Conservation (phyloP, 2,113 vertebrate genomes). For the Grus americana region DNA sequence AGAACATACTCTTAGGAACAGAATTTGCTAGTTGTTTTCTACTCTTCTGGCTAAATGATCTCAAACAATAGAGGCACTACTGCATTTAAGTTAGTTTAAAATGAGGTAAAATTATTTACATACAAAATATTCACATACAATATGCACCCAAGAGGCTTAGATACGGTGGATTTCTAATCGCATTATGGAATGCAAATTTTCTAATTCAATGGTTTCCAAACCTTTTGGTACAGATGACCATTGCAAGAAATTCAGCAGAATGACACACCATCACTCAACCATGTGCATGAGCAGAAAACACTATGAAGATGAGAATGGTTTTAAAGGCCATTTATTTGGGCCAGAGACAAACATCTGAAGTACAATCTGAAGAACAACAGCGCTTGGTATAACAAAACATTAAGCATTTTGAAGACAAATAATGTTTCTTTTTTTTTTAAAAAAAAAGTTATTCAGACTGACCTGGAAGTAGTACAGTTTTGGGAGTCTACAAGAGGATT, state of each 20-base stretch:
- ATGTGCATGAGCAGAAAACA: neutral
- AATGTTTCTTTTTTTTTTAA: fast-evolving
- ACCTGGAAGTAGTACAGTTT: neutral
- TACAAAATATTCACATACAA: neutral
- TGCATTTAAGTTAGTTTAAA: neutral
- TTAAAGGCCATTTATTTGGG: neutral
- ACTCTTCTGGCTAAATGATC: neutral
- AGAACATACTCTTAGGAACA: neutral
- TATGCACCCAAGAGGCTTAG: neutral
- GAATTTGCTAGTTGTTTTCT: neutral
- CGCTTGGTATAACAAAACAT: neutral
- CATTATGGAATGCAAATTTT: neutral
- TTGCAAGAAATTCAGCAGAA: neutral
- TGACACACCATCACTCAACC: neutral
- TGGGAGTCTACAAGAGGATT: neutral
- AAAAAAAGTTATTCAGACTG: neutral
- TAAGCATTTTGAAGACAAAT: neutral
- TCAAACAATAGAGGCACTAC: neutral
- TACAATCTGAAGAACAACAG: neutral
- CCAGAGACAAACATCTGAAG: neutral
- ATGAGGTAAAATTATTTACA: neutral
- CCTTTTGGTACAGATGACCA: neutral
- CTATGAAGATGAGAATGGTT: neutral
- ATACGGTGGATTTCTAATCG: neutral
- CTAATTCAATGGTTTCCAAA: neutral